Conservation (phyloP, 1,140 invertebrate genomes). For the Drosophila ironensis region DNA sequence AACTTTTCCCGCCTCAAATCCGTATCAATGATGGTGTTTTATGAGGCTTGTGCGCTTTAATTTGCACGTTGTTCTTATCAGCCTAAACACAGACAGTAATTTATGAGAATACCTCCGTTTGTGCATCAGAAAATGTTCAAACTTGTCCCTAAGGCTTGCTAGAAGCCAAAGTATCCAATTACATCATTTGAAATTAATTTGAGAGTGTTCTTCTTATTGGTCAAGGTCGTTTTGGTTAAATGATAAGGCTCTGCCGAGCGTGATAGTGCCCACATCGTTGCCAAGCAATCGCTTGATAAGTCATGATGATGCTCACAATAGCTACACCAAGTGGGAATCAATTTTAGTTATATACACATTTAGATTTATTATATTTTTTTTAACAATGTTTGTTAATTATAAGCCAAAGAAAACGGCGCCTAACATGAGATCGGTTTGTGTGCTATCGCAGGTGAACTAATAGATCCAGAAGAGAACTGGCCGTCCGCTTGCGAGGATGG, state of each 20-base stretch:
- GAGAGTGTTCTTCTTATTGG: no score
- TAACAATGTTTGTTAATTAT: no score
- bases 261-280: no score
- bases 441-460: slow-evolving; percentile 5
- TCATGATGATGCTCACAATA: not conserved
- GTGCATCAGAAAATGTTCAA: no score
- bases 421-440: slow-evolving; percentile 7
- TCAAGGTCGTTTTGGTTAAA: no score
- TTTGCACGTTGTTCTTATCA: slow-evolving; percentile 6
- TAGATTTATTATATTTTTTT: not conserved
- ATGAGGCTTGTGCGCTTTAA: not conserved
- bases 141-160: no score
- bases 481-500: slow-evolving; percentile 59
- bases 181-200: no score
- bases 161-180: no score
- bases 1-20: not conserved
- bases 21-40: not conserved
- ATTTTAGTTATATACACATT: no score
- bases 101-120: not conserved
- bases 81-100: not conserved
- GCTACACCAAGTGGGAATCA: no score
- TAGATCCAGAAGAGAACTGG: not conserved
- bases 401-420: no score
- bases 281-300: slow-evolving; percentile 2
- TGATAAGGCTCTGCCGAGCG: no score